Percentiles rank a stretch among this genome's conserved stretches.
Evolutionary conservation across 1,140 invertebrate species (phyloP).

Genomic region (Chrysopa pallens): DNA sequence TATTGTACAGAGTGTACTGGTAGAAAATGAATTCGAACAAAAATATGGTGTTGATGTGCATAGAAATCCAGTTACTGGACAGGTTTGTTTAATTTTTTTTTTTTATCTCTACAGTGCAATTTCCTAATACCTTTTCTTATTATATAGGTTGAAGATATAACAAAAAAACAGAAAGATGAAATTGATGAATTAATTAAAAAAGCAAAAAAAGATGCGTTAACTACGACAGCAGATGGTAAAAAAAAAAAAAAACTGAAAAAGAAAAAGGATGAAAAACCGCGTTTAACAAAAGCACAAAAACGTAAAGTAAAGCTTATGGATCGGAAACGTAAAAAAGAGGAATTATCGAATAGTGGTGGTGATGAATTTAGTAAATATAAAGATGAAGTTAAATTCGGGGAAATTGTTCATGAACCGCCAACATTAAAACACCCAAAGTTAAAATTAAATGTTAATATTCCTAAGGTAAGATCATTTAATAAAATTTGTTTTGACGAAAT

Average conservation of each 20-base stretch:
- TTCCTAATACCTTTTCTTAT: neutral
- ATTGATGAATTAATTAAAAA: constrained; percentile 20
- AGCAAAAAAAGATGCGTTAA: constrained; percentile 14
- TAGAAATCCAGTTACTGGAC: constrained; percentile 24
- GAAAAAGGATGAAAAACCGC: constrained; percentile 24
- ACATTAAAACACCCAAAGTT: constrained; percentile 26
- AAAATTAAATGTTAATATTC: constrained; percentile 19
- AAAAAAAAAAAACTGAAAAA: constrained; percentile 28
- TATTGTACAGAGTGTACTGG: constrained; percentile 25
- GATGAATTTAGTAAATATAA: constrained; percentile 21
- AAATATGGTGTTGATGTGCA: constrained; percentile 33
- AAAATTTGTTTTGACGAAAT: too few species aligned
- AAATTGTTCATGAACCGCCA: constrained; percentile 44
- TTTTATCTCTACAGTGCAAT: neutral
- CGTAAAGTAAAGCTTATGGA: neutral
- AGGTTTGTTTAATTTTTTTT: constrained; percentile 9
- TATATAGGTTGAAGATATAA: constrained; percentile 18
- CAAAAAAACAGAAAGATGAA: constrained; percentile 25
- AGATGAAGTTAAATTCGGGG: constrained; percentile 45
- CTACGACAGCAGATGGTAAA: constrained; percentile 9
- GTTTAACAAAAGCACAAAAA: constrained; percentile 25
- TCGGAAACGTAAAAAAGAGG: too few species aligned
- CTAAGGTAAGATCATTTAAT: constrained; percentile 24
- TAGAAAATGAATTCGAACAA: constrained; percentile 30
- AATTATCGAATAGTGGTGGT: too few species aligned